Percentiles rank a stretch among this genome's conserved stretches.
phyloP scores from a whole-genome alignment of 2,797 vertebrate genomes.

The Hydrophis major region DNA sequence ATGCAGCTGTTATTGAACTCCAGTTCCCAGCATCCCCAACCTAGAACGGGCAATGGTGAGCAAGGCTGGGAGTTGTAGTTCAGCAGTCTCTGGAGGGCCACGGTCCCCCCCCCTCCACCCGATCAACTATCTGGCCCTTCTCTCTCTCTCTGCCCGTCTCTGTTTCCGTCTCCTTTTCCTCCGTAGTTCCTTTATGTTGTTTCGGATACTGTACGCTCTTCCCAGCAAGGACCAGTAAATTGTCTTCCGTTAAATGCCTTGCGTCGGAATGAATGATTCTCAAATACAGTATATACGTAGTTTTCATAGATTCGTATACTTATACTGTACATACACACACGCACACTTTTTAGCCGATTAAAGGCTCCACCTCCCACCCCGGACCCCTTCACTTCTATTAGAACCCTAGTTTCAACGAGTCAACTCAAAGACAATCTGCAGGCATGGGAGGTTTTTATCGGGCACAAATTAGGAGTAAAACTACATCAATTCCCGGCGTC shows the following conservation, averaged over 20 bases:
- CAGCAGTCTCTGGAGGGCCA: background rate
- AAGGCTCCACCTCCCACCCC: background rate
- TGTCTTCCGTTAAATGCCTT: background rate
- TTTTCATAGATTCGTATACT: background rate
- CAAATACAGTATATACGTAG: background rate
- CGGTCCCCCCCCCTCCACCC: too few species aligned
- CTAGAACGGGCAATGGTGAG: background rate
- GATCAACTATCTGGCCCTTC: too few species aligned
- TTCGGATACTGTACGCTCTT: background rate
- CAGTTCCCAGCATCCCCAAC: background rate
- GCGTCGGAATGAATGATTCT: background rate
- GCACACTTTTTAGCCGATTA: background rate
- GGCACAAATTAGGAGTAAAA: too few species aligned
- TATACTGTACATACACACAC: background rate
- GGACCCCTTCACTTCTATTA: background rate
- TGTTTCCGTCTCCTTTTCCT: background rate
- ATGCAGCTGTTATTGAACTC: background rate
- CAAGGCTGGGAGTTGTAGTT: background rate
- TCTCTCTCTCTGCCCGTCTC: background rate
- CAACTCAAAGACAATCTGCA: background rate
- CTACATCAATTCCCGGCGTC: too few species aligned
- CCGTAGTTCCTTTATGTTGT: background rate
- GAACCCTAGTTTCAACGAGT: background rate
- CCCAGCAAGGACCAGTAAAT: background rate
- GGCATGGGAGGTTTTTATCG: background rate